Evolutionary conservation across 2,797 vertebrate species (phyloP).

Genomic region (Microctenopoma steveboyesi): DNA sequence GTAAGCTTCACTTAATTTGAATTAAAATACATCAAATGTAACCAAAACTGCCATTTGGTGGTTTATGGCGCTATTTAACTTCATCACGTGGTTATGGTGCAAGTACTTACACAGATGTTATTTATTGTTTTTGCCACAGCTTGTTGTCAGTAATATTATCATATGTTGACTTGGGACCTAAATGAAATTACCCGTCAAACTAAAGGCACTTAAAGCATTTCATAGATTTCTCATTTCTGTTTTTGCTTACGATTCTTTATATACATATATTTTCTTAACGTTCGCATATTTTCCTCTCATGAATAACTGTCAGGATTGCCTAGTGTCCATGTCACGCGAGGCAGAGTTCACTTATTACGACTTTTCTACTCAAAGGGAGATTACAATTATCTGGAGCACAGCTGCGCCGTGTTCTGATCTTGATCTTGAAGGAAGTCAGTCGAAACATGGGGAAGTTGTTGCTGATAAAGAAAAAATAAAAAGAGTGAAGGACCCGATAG

Average conservation of each 20-base stretch:
- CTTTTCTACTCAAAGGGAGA: not conserved
- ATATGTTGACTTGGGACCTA: constrained; percentile 1
- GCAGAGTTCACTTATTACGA: too few relatives aligned
- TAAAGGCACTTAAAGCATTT: constrained; percentile 28
- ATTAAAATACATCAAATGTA: constrained; percentile 20
- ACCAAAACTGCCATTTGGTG: constrained; percentile 32
- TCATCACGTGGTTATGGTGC: constrained; percentile 26
- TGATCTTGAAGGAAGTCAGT: not conserved
- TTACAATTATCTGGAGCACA: too few relatives aligned
- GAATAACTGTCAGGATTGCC: not conserved
- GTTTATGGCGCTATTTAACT: not conserved
- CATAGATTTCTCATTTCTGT: not conserved
- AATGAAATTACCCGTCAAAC: constrained; percentile 8
- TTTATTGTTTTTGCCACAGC: constrained; percentile 54
- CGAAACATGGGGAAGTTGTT: not conserved
- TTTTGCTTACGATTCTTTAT: not conserved
- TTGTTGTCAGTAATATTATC: constrained; percentile 37
- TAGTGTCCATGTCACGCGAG: not conserved
- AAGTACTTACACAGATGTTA: constrained; percentile 41
- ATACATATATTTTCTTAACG: constrained; percentile 9
- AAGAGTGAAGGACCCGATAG: not conserved
- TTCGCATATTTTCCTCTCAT: not conserved
- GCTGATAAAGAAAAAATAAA: not conserved
- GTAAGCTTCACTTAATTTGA: constrained; percentile 3
- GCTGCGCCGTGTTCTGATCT: not conserved